Evolutionary conservation across 1,140 invertebrate species (phyloP).

Genomic region (Micrasema longulum): DNA sequence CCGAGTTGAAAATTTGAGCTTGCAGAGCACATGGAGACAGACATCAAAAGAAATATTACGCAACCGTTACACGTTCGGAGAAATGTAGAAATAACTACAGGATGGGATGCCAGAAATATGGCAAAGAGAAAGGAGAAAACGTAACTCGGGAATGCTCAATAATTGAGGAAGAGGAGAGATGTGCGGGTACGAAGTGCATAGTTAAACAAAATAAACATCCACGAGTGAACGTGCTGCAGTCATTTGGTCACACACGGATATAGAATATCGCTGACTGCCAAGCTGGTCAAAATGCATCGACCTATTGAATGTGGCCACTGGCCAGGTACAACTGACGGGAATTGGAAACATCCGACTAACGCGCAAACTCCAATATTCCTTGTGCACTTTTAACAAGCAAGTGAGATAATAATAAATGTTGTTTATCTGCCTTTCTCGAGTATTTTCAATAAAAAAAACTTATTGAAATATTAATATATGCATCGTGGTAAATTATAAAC

Average conservation of each 20-base stretch:
- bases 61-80: slow-evolving; percentile 21
- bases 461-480: background rate
- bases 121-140: background rate
- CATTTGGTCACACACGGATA: slow-evolving; percentile 35
- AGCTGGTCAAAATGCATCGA: slow-evolving; percentile 41
- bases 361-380: no score
- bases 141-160: background rate
- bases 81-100: background rate
- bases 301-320: slow-evolving; percentile 39
- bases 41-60: background rate
- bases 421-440: no score
- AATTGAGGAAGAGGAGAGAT: slow-evolving; percentile 38
- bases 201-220: slow-evolving; percentile 20
- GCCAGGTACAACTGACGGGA: slow-evolving; percentile 12
- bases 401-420: no score
- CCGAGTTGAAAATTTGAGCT: no score
- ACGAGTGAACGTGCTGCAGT: slow-evolving; percentile 28
- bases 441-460: background rate
- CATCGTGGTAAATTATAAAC: no score
- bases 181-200: background rate
- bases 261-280: slow-evolving; percentile 39
- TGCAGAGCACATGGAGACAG: background rate
- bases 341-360: background rate
- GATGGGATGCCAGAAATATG: background rate
- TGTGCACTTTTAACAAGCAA: no score